phyloP scores from a whole-genome alignment of 2,113 vertebrate genomes.

The Gambusia affinis region DNA sequence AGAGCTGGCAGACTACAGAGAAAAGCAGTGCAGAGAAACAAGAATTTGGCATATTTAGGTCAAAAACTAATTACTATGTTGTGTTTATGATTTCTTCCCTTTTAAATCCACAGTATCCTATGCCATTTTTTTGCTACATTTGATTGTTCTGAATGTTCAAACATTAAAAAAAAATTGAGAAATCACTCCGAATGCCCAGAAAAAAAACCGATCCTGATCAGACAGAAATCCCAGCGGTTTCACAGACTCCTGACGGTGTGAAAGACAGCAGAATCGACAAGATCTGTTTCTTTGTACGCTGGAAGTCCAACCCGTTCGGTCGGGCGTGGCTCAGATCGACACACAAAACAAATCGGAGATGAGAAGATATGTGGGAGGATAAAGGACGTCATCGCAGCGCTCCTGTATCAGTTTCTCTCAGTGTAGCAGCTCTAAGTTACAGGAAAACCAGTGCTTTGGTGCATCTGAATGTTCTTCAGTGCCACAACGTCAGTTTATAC shows the following conservation, averaged over 20 bases:
- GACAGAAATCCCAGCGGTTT: constrained; percentile 24
- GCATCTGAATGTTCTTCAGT: constrained; percentile 48
- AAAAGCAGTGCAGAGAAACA: constrained; percentile 49
- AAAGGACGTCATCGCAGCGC: neutral
- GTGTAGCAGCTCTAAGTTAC: constrained; percentile 44
- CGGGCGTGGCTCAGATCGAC: constrained; percentile 18
- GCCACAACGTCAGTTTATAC: constrained; percentile 26
- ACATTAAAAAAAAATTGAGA: neutral
- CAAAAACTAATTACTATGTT: constrained; percentile 27
- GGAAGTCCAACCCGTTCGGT: constrained; percentile 19
- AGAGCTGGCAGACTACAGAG: constrained; percentile 44
- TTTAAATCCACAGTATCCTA: constrained; percentile 63
- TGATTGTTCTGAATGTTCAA: constrained; percentile 37
- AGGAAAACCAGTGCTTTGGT: constrained; percentile 60
- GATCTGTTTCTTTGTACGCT: constrained; percentile 27
- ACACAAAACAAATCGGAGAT: neutral
- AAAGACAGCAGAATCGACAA: constrained; percentile 44
- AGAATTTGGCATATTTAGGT: constrained; percentile 41
- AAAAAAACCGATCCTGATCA: neutral
- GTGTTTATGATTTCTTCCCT: constrained; percentile 60
- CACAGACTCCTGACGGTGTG: constrained; percentile 29
- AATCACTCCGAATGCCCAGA: constrained; percentile 32
- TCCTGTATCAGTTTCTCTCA: constrained; percentile 22
- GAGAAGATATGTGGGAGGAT: neutral
- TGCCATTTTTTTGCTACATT: constrained; percentile 46